Evolutionary conservation across 2,888 invertebrate species (phyloP).

Genomic region (Coremacera marginata): DNA sequence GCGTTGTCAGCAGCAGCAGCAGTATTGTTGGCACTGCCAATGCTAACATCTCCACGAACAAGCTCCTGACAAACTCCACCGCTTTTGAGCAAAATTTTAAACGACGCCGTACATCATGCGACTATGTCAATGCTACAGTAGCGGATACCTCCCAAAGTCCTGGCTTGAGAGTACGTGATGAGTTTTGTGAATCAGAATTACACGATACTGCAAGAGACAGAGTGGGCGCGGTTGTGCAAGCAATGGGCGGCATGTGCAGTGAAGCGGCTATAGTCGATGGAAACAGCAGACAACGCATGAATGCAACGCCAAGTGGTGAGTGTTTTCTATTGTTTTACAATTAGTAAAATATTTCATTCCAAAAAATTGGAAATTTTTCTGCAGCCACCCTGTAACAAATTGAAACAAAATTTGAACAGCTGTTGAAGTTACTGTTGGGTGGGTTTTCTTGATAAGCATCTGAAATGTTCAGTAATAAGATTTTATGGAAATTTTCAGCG

Average conservation of each 20-base stretch:
- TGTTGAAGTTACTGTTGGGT: background rate
- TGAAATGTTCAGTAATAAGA: background rate
- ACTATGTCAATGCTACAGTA: slow-evolving; percentile 27
- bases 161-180: slow-evolving; percentile 53
- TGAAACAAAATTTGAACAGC: background rate
- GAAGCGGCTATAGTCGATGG: background rate
- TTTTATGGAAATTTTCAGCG: background rate
- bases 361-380: background rate
- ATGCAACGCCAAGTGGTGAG: background rate
- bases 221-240: background rate
- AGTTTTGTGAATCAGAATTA: slow-evolving; percentile 48
- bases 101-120: slow-evolving; percentile 31
- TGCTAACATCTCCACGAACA: slow-evolving; percentile 33
- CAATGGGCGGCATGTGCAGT: slow-evolving; percentile 29
- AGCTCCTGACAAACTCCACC: background rate
- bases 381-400: background rate
- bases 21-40: background rate
- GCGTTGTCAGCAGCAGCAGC: slow-evolving; percentile 55
- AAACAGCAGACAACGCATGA: background rate
- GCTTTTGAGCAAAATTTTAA: background rate
- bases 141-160: slow-evolving; percentile 15
- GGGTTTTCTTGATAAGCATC: slow-evolving; percentile 19
- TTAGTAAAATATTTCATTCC: background rate
- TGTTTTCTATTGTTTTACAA: slow-evolving; percentile 8
- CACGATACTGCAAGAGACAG: slow-evolving; percentile 37